These are phyloP conservation scores for Sericinus montela DNA, from an alignment of 2,888 invertebrate genomes.

Conservation along the genomic window DNA sequence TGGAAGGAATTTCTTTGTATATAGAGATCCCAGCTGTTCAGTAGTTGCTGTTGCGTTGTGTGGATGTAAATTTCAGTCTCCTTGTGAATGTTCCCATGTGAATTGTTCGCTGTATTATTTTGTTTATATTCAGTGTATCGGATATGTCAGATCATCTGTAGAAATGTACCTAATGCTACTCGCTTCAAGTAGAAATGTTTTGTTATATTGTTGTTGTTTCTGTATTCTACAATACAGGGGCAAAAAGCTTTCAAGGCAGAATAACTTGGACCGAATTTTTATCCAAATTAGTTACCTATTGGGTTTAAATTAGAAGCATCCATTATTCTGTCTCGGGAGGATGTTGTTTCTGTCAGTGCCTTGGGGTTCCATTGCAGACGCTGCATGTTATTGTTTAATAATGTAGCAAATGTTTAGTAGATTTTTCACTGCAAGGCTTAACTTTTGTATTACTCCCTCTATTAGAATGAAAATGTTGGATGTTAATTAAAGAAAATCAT, in stretches of 20 bases:
- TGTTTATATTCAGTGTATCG: constrained; percentile 50
- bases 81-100: constrained; percentile 36
- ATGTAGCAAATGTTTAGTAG: constrained; percentile 47
- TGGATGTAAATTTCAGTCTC: constrained; percentile 47
- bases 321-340: constrained; percentile 29
- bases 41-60: constrained; percentile 34
- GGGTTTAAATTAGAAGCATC: constrained; percentile 37
- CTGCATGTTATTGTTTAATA: constrained; percentile 66
- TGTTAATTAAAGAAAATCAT: constrained; percentile 3
- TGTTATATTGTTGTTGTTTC: constrained; percentile 65
- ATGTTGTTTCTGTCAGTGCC: constrained; percentile 32
- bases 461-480: constrained; percentile 27
- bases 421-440: constrained; percentile 17
- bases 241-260: constrained; percentile 20
- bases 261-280: constrained; percentile 16
- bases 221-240: constrained; percentile 43
- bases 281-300: constrained; percentile 36
- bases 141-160: constrained; percentile 49
- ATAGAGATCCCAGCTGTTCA: constrained; percentile 50
- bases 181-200: constrained; percentile 65
- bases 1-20: constrained; percentile 73
- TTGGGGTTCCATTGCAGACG: constrained; percentile 30
- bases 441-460: constrained; percentile 8
- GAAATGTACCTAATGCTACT: constrained; percentile 66
- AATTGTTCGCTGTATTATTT: constrained; percentile 51